These are phyloP conservation scores for Sinocyclocheilus grahami DNA, from an alignment of 2,113 vertebrate species.

Conservation along the genomic window DNA sequence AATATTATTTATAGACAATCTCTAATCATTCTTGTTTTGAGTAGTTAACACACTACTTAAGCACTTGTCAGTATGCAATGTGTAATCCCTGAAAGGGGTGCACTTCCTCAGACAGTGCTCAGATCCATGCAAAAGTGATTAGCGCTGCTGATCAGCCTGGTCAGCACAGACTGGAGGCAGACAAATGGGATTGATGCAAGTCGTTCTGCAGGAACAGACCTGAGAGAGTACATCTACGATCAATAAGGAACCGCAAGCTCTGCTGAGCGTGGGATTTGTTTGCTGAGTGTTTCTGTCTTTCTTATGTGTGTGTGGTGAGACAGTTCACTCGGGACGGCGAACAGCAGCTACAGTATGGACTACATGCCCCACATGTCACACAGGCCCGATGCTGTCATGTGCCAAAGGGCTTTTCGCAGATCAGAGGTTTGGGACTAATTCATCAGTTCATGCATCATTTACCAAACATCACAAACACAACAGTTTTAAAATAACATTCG, in stretches of 20 bases:
- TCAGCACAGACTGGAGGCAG: conserved; percentile 63
- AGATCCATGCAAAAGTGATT: conserved; percentile 70
- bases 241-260: conserved; percentile 65
- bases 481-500: not conserved
- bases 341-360: conserved; percentile 68
- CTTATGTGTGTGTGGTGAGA: conserved; percentile 53
- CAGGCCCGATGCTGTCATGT: conserved; percentile 65
- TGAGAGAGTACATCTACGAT: conserved; percentile 63
- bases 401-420: conserved; percentile 65
- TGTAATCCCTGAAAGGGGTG: conserved; percentile 21
- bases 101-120: conserved; percentile 56
- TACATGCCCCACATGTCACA: conserved; percentile 67
- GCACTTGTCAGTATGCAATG: conserved; percentile 13
- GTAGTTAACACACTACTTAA: conserved; percentile 13
- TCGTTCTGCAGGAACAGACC: conserved; percentile 56
- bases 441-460: conserved; percentile 37
- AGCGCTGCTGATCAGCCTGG: conserved; percentile 60
- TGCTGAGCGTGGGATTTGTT: conserved; percentile 62
- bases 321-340: conserved; percentile 70
- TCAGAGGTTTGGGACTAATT: conserved; percentile 72
- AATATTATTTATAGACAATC: not conserved
- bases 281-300: conserved; percentile 14
- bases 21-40: not conserved
- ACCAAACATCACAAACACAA: not conserved
- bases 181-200: conserved; percentile 67